Evolutionary conservation across 2,113 vertebrate species (phyloP).

Genomic region (Cyanoramphus novaezelandiae): DNA sequence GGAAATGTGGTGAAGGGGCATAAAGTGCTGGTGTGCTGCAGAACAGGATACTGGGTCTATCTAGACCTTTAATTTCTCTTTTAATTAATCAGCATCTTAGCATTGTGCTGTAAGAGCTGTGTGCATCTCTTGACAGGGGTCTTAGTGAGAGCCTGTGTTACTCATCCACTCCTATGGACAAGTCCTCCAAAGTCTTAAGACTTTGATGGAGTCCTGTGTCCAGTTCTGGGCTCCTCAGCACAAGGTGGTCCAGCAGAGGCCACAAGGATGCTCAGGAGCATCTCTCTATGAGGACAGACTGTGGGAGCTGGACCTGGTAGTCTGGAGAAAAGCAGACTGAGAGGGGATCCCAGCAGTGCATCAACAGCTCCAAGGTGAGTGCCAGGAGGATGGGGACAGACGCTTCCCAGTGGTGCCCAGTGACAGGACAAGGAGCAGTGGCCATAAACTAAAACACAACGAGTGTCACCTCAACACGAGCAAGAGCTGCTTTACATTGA

Average conservation of each 20-base stretch:
- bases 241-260: background rate
- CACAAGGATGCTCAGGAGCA: background rate
- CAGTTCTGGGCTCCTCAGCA: background rate
- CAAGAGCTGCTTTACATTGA: background rate
- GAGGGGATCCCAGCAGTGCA: background rate
- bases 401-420: background rate
- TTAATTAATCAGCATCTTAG: background rate
- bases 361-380: background rate
- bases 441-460: background rate
- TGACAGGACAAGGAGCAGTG: background rate
- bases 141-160: background rate
- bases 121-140: background rate
- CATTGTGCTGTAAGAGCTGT: rapidly evolving
- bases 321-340: background rate
- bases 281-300: background rate
- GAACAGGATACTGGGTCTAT: no score
- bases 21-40: background rate
- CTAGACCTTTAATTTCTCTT: background rate
- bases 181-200: background rate
- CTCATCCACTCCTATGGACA: background rate
- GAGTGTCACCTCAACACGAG: background rate
- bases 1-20: background rate
- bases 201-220: background rate
- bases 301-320: background rate
- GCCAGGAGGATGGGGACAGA: background rate